Evolutionary conservation across 2,113 vertebrate species (phyloP).

Genomic region (Neodon shergylaensis): DNA sequence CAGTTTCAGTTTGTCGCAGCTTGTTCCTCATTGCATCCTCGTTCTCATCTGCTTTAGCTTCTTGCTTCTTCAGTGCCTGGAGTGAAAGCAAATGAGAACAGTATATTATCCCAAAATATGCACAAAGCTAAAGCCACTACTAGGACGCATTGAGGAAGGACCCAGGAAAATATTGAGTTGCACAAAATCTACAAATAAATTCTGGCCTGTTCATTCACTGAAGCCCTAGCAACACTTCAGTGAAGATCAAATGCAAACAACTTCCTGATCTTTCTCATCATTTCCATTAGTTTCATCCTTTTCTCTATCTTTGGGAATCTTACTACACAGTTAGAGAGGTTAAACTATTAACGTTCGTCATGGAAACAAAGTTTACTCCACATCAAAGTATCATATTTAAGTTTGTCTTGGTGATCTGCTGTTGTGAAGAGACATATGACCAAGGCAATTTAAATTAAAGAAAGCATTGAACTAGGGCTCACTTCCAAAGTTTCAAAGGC

Average conservation of each 20-base stretch:
- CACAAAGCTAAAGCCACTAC: neutral
- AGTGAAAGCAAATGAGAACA: conserved; percentile 18
- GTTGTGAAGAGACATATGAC: neutral
- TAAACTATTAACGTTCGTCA: neutral
- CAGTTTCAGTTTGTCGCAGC: conserved; percentile 88
- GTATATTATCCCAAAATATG: conserved; percentile 13
- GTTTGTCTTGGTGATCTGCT: neutral
- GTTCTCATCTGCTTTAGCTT: conserved; percentile 84
- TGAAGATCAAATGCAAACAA: conserved; percentile 28
- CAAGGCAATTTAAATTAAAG: neutral
- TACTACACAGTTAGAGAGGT: conserved; percentile 21
- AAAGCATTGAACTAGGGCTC: neutral
- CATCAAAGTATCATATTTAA: neutral
- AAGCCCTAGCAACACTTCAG: neutral
- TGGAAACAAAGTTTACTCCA: conserved; percentile 30
- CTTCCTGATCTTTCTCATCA: conserved; percentile 1
- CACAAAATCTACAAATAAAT: conserved; percentile 26
- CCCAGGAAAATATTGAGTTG: neutral
- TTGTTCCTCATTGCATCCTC: conserved; percentile 86
- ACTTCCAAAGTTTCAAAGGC: neutral
- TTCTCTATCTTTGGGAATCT: conserved; percentile 36
- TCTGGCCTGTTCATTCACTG: neutral
- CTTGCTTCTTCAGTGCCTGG: conserved; percentile 89
- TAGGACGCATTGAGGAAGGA: conserved; percentile 9
- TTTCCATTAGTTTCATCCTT: neutral